phyloP scores from a whole-genome alignment of 2,888 invertebrate genomes.

The Parnassius glacialis region DNA sequence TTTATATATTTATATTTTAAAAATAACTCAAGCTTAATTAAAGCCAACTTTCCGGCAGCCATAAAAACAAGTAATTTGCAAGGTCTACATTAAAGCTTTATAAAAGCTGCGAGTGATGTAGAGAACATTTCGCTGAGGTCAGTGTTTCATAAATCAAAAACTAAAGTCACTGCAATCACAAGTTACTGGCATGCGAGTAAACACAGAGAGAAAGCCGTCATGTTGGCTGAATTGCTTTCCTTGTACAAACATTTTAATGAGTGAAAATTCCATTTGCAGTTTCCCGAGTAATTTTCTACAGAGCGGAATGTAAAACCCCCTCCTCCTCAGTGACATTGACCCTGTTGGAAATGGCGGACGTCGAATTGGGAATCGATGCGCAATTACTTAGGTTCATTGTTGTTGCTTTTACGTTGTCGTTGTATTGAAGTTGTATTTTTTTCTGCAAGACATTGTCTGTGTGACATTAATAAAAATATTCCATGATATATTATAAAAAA shows the following conservation, averaged over 20 bases:
- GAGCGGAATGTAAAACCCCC: conserved; percentile 3
- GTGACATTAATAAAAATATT: too few relatives aligned
- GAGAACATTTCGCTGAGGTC: background rate
- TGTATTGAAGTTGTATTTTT: background rate
- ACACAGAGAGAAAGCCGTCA: conserved; percentile 15
- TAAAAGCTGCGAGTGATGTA: background rate
- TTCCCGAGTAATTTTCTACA: conserved; percentile 24
- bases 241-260: conserved; percentile 30
- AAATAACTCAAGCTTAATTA: too few relatives aligned
- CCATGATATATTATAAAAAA: too few relatives aligned
- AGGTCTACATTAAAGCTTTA: too few relatives aligned
- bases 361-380: conserved; percentile 19
- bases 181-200: conserved; percentile 1
- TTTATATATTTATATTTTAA: too few relatives aligned
- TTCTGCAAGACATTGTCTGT: background rate
- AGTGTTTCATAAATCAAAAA: conserved; percentile 8
- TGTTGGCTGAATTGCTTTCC: conserved; percentile 26
- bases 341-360: conserved; percentile 16
- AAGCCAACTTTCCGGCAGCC: too few relatives aligned
- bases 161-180: conserved; percentile 1
- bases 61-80: too few relatives aligned
- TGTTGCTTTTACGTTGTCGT: conserved; percentile 3
- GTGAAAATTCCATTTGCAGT: conserved; percentile 23
- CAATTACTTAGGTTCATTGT: conserved; percentile 9
- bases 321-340: conserved; percentile 22